Percentiles rank a stretch among this genome's conserved stretches.
These are phyloP conservation scores for Pyxicephalus adspersus DNA, from an alignment of 2,113 vertebrate genomes.

Conservation along the genomic window DNA sequence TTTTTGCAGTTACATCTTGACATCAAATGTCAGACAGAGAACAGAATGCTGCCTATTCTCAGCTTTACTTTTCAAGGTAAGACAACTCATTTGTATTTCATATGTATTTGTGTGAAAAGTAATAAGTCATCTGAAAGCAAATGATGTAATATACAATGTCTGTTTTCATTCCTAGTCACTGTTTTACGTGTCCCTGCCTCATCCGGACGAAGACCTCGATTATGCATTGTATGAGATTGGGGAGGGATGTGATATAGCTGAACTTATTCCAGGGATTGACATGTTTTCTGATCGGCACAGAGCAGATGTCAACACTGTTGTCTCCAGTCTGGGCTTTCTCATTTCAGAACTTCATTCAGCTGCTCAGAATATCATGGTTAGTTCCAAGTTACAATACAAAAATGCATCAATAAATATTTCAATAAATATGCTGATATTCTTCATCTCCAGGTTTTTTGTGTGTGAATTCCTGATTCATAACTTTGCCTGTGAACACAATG, in stretches of 20 bases:
- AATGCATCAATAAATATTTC: not conserved
- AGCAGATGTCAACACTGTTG: constrained; percentile 73
- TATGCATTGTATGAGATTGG: constrained; percentile 79
- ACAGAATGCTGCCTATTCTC: constrained; percentile 85
- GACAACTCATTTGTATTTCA: constrained; percentile 16
- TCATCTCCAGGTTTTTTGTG: not conserved
- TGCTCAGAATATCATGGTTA: constrained; percentile 83
- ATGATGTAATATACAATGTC: constrained; percentile 12
- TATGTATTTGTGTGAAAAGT: constrained; percentile 8
- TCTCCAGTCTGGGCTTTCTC: constrained; percentile 82
- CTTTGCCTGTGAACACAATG: no score
- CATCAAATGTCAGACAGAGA: constrained; percentile 73
- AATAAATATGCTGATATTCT: not conserved
- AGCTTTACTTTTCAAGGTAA: constrained; percentile 91
- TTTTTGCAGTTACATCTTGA: constrained; percentile 76
- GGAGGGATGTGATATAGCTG: constrained; percentile 55
- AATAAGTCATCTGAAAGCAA: constrained; percentile 22
- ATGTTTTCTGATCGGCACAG: constrained; percentile 84
- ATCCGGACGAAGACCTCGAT: constrained; percentile 77
- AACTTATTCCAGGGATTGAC: constrained; percentile 85
- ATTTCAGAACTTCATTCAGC: constrained; percentile 82
- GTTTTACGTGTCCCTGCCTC: constrained; percentile 80
- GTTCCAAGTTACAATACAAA: constrained; percentile 56
- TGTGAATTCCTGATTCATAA: not conserved
- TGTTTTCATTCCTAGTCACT: constrained; percentile 73